Base-by-base conservation (phyloP, 2,113 vertebrate genomes). In the Leptosomus discolor region DNA sequence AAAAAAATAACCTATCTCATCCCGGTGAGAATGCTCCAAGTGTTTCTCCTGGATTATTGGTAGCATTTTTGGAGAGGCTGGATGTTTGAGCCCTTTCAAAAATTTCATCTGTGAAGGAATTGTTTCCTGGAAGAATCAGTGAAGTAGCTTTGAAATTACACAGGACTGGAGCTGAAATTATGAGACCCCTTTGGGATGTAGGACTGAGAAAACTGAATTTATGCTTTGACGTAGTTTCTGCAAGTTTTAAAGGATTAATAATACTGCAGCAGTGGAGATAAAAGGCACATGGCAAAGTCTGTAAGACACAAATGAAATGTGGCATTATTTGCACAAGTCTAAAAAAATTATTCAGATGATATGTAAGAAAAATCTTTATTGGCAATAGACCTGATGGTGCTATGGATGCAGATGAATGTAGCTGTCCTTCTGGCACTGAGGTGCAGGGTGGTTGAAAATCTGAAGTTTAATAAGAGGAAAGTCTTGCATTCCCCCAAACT, bases 31-130 rank as follows among this genome's bases (percentile, higher is more conserved):
- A 94, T 95, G 78, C 75, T 96, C 92, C 13, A 34, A 91, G 39
- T 75, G 53, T 89, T 97, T 96, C 83, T 94, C 34, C 51, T 75
- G 79, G 87, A 81, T 94, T 97, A 95, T 70, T 92, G 91, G 96
- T 88, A 97, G 17, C 54, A 51, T 89, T 96, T 97, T 95, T 0
- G 0, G 78, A 76, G 87, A 92, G 50, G 63, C 70, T 95, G 74
- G 37, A 85, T 96, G 67, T 85, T 74, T 97, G 87, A 97, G 74
- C 11, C n/a, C 22, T 94, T 95, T 95, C 1, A 0, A 94, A 96
- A 93, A 91, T 57, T 91, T 96, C n/a, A 54, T 11, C 46, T 92
- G 54, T 88, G 91, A 88, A 90, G 37, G 70, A 88, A 70, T 81
- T 76, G 45, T 91, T 95, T 93, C 67, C 46, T 92, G 82, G 67